Evolutionary conservation across 2,113 vertebrate species (phyloP).

Genomic region (Camelus dromedarius): DNA sequence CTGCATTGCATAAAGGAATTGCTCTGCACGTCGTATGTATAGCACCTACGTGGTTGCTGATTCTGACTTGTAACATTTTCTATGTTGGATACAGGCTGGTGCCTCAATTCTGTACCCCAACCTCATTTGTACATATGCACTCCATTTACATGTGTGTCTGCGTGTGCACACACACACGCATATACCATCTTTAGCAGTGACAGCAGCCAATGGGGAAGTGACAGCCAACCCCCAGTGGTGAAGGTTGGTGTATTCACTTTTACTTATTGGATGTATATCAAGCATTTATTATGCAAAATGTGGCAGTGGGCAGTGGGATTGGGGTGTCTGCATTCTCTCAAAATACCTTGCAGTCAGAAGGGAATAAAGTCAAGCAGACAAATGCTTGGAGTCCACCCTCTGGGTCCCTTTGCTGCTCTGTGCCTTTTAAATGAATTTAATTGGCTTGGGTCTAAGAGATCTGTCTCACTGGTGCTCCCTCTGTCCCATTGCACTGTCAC

Average conservation of each 20-base stretch:
- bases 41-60: neutral
- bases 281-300: too few species aligned
- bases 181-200: neutral
- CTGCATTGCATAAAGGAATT: too few species aligned
- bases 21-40: neutral
- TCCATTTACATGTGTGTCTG: too few species aligned
- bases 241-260: neutral
- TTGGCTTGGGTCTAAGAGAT: neutral
- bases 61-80: neutral
- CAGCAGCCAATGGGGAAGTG: neutral
- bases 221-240: too few species aligned
- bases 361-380: neutral
- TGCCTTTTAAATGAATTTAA: neutral
- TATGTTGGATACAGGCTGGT: too few species aligned
- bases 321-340: neutral
- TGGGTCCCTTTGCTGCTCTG: neutral
- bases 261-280: fast-evolving
- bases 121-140: fast-evolving
- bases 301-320: fast-evolving
- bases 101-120: neutral
- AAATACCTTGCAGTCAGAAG: neutral
- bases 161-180: fast-evolving
- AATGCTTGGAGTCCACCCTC: neutral
- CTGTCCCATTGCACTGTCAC: neutral
- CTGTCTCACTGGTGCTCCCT: neutral